A percentile compares a stretch with the other conserved stretches of the same genome.
phyloP scores from a whole-genome alignment of 2,113 vertebrate species.

The Galemys pyrenaicus region DNA sequence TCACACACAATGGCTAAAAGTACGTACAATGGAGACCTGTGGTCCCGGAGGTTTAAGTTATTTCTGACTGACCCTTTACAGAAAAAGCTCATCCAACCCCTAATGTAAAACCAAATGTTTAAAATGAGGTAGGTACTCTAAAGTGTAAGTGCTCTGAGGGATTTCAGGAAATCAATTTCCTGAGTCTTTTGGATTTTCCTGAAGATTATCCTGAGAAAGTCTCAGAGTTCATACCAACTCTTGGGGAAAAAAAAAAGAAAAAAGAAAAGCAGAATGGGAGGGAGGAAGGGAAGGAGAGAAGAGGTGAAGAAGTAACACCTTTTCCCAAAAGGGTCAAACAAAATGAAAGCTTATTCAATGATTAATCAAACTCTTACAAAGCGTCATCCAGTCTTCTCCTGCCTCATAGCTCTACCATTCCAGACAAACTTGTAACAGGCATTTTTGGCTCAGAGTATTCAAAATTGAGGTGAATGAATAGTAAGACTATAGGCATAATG shows the following conservation, averaged over 20 bases:
- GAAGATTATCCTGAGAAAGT: not conserved
- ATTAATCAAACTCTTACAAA: not conserved
- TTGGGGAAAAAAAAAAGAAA: not conserved
- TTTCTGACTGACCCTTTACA: not conserved
- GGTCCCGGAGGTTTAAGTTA: not conserved
- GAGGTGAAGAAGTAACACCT: not conserved
- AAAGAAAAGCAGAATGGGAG: not conserved
- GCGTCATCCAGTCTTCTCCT: not conserved
- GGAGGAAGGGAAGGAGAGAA: not conserved
- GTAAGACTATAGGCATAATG: not conserved
- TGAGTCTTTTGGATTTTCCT: not conserved
- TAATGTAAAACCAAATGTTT: not conserved
- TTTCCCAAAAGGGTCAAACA: not conserved
- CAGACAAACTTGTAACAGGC: not conserved
- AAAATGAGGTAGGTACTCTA: not conserved
- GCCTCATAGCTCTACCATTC: not conserved
- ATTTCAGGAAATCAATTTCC: not conserved
- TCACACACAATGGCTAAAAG: not conserved
- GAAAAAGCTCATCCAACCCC: not conserved
- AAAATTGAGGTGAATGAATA: not conserved
- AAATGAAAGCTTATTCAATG: not conserved
- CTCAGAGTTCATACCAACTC: not conserved
- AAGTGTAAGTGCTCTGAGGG: not conserved
- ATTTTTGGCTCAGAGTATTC: not conserved
- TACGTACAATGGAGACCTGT: not conserved